Evolutionary conservation across 2,888 invertebrate species (phyloP).

Genomic region (Hartigia nigra): DNA sequence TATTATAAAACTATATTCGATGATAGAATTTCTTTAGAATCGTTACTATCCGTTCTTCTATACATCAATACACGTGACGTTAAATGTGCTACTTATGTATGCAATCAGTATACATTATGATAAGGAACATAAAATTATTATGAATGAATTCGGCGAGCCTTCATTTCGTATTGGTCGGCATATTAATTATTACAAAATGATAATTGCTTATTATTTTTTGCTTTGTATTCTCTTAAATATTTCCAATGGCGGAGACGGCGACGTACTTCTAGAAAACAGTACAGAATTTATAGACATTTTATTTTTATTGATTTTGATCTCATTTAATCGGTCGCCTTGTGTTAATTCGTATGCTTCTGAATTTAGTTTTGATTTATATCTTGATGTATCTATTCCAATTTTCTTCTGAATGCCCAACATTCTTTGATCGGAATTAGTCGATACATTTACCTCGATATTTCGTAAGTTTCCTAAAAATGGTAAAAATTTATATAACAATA

Average conservation of each 20-base stretch:
- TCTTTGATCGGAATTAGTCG: background rate
- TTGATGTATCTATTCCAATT: slow-evolving; percentile 1
- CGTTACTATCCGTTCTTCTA: background rate
- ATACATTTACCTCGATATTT: background rate
- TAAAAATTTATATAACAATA: background rate
- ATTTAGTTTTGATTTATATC: background rate
- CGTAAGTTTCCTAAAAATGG: slow-evolving; percentile 15
- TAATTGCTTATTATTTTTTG: slow-evolving; percentile 9
- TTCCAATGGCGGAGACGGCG: background rate
- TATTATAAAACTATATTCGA: background rate
- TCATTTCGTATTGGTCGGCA: background rate
- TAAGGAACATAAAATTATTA: background rate
- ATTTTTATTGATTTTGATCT: slow-evolving; percentile 38
- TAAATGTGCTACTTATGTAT: background rate
- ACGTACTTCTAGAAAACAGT: slow-evolving; percentile 10
- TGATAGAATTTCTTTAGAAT: background rate
- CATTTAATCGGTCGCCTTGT: slow-evolving; percentile 41
- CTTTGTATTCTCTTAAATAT: slow-evolving; percentile 12
- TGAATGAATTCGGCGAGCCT: background rate
- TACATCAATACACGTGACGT: background rate
- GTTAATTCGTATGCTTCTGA: slow-evolving; percentile 19
- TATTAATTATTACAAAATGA: background rate
- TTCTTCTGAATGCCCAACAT: slow-evolving; percentile 4
- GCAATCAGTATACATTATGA: background rate
- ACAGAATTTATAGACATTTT: slow-evolving; percentile 20